Evolutionary conservation across 2,888 invertebrate genomes (phyloP), one percentile per base, ranked within the genome.

Genomic region (Drosophila robusta): DNA sequence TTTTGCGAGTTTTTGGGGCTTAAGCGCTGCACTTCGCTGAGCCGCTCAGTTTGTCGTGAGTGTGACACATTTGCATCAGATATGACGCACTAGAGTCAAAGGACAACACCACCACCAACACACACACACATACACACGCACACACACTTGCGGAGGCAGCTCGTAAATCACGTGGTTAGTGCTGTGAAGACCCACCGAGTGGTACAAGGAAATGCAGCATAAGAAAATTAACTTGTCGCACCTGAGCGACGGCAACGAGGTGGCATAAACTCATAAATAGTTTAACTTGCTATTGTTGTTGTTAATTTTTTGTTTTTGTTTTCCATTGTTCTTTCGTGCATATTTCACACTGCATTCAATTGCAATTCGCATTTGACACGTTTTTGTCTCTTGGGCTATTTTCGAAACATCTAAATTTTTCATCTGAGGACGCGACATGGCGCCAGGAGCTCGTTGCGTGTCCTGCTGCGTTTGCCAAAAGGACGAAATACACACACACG

Each of bases 61-160:
- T 83, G 88, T 83, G 88, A 83, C 83, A 83, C 83, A 86, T 83
- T 83, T 82, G 80, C 86, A 83, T 88, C 83, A 83, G 83, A 83
- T 83, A 83, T 85, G 88, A 83, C 50, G 66, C 44, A 44, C 54
- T 69, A 49, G 42, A 49, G 66, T 71, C 67, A 80, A 80, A 88
- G 83, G 88, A 83, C 78, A 79, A 49, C 24, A 26, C 36, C 14
- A 26, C 36, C 14, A 38, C 3, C 38, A 4, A 36, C 29, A 45
- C 26, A 51, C 57, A 49, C 14, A 44, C 38, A 69, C 34, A 22
- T 2, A 70, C 7, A 62, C 9, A 69, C 18, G 42, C 39, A 52
- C 34, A 38, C 41, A 39, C 24, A 47, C 66, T 34, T 32, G 14
- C 16, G 8, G 16, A 16, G 34, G 11, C 34, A 34, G 65, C 67